Evolutionary conservation across 2,888 invertebrate species (phyloP).

Genomic region (Hemistola chrysoprasaria): DNA sequence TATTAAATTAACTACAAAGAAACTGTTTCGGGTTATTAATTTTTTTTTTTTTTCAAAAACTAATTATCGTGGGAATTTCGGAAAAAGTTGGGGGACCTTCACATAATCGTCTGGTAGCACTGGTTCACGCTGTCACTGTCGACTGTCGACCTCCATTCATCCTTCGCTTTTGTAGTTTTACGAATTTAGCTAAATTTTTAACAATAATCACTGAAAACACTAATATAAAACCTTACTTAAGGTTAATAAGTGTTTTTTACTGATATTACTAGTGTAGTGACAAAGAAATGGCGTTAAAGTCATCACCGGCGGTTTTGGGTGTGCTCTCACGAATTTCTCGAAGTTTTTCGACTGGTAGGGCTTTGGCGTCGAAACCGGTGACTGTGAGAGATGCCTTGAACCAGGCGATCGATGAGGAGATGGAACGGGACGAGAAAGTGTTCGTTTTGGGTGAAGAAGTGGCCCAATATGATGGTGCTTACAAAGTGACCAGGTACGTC

Average conservation of each 20-base stretch:
- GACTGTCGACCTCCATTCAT: conserved; percentile 75
- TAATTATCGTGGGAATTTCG: too few species aligned
- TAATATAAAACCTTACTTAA: conserved; percentile 36
- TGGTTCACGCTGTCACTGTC: too few species aligned
- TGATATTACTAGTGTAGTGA: conserved; percentile 37
- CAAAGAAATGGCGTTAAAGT: conserved; percentile 75
- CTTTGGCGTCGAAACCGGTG: conserved; percentile 84
- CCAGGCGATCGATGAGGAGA: conserved; percentile 97
- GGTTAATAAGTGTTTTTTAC: conserved; percentile 37
- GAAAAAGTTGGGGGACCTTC: too few species aligned
- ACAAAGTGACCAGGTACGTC: conserved; percentile 90
- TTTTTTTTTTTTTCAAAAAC: too few species aligned
- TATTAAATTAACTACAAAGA: too few species aligned
- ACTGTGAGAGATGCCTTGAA: conserved; percentile 98
- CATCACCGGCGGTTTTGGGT: conserved; percentile 63
- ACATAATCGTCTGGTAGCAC: too few species aligned
- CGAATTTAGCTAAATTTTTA: conserved; percentile 59
- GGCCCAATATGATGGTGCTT: conserved; percentile 99
- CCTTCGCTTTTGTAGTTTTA: conserved; percentile 53
- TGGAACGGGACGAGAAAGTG: conserved; percentile 94
- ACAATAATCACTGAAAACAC: conserved; percentile 35
- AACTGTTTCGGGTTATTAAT: too few species aligned
- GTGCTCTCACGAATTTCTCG: conserved; percentile 57
- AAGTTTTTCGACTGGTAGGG: conserved; percentile 66
- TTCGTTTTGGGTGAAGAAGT: conserved; percentile 98